phyloP scores from a whole-genome alignment of 1,140 invertebrate species.

The Drosophila nigrodunni region DNA sequence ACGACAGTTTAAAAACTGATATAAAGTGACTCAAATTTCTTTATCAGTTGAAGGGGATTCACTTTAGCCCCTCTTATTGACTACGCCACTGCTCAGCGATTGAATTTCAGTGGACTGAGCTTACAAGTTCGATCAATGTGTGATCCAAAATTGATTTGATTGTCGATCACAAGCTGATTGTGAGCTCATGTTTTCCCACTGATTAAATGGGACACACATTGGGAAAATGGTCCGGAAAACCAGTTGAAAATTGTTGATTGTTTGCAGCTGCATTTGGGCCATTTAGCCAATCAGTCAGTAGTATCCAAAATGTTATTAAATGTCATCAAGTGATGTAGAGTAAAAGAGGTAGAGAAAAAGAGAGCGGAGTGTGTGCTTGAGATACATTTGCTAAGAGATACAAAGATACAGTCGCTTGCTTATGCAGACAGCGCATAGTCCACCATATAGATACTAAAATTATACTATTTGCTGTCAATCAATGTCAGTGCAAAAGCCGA shows the following conservation, averaged over 20 bases:
- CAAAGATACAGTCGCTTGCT: constrained; percentile 17
- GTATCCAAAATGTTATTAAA: constrained; percentile 21
- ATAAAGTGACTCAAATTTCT: constrained; percentile 3
- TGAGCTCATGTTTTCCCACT: constrained; percentile 58
- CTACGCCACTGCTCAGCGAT: constrained; percentile 12
- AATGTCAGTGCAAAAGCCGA: constrained; percentile 77
- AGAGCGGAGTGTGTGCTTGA: not conserved
- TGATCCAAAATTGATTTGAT: constrained; percentile 52
- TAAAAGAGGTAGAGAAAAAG: not conserved
- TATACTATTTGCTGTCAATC: constrained; percentile 78
- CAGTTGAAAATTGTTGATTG: constrained; percentile 29
- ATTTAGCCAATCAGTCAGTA: constrained; percentile 31
- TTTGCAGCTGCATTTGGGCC: constrained; percentile 43
- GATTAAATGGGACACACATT: constrained; percentile 43
- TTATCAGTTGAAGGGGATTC: constrained; percentile 1
- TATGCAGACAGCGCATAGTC: constrained; percentile 21
- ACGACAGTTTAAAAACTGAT: not conserved
- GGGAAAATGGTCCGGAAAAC: constrained; percentile 8
- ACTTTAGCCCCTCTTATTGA: not conserved
- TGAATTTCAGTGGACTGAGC: constrained; percentile 24
- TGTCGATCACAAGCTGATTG: constrained; percentile 45
- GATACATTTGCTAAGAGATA: not conserved
- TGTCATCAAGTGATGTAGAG: constrained; percentile 19
- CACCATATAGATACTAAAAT: constrained; percentile 51
- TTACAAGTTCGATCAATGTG: constrained; percentile 14